These are phyloP conservation scores for Prorops nasuta DNA, from an alignment of 1,140 invertebrate genomes.

Conservation along the genomic window DNA sequence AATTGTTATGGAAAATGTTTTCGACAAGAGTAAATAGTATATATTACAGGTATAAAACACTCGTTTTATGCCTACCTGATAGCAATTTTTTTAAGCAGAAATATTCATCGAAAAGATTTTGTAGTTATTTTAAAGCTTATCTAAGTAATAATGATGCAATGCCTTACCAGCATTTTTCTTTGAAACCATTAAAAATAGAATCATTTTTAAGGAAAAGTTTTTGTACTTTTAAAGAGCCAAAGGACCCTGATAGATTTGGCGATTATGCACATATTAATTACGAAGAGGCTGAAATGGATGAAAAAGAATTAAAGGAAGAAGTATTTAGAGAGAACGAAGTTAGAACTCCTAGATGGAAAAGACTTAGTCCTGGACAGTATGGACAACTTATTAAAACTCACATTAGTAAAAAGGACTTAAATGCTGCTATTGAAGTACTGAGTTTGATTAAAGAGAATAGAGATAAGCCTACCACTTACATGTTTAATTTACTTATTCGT, in stretches of 20 bases:
- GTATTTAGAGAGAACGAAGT: constrained; percentile 33
- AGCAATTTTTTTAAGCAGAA: too few species aligned
- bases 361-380: constrained; percentile 63
- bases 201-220: too few species aligned
- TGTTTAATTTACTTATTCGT: constrained; percentile 78
- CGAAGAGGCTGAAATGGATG: constrained; percentile 35
- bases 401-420: constrained; percentile 62
- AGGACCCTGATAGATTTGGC: constrained; percentile 46
- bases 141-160: too few species aligned
- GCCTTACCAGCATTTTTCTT: too few species aligned
- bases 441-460: constrained; percentile 76
- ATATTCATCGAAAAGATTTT: too few species aligned
- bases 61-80: too few species aligned
- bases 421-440: constrained; percentile 74
- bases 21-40: too few species aligned
- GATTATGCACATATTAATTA: constrained; percentile 30
- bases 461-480: constrained; percentile 73
- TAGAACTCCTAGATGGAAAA: constrained; percentile 20
- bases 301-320: constrained; percentile 40
- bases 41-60: too few species aligned
- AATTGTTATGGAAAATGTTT: too few species aligned
- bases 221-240: constrained; percentile 2
- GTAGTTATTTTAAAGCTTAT: too few species aligned
- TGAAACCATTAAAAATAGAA: too few species aligned
- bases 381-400: constrained; percentile 68